Evolutionary conservation across 2,888 invertebrate species (phyloP).

Genomic region (Loripinus fragilis): DNA sequence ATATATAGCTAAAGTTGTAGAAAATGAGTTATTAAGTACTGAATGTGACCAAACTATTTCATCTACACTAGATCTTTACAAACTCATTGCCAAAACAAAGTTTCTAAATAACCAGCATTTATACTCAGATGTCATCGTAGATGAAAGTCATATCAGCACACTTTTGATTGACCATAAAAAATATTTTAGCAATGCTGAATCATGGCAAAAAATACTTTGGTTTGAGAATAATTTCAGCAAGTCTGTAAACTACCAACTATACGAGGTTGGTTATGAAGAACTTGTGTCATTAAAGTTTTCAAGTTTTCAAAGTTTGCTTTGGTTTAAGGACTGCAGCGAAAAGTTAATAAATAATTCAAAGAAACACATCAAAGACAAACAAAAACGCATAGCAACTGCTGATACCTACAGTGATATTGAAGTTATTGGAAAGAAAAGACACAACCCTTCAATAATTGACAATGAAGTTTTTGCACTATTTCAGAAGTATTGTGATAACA

Average conservation of each 20-base stretch:
- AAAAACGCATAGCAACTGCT: too few relatives aligned
- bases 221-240: conserved; percentile 4
- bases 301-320: background rate
- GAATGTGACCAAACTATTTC: background rate
- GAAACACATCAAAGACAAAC: too few relatives aligned
- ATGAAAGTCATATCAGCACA: background rate
- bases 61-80: conserved; percentile 7
- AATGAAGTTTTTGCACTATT: background rate
- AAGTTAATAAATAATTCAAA: background rate
- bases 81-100: conserved; percentile 3
- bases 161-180: background rate
- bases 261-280: background rate
- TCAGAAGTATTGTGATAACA: background rate
- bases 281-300: background rate
- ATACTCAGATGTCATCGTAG: background rate
- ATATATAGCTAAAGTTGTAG: background rate
- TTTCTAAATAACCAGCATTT: background rate
- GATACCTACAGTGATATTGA: background rate
- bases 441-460: conserved; percentile 1
- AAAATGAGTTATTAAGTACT: background rate
- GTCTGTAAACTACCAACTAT: background rate
- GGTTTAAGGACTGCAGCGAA: background rate
- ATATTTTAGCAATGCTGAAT: background rate
- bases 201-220: background rate
- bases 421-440: background rate